A percentile compares a stretch with the other conserved stretches of the same genome.
Evolutionary conservation across 2,113 vertebrate genomes (phyloP).

Genomic region (Apeltes quadracus): DNA sequence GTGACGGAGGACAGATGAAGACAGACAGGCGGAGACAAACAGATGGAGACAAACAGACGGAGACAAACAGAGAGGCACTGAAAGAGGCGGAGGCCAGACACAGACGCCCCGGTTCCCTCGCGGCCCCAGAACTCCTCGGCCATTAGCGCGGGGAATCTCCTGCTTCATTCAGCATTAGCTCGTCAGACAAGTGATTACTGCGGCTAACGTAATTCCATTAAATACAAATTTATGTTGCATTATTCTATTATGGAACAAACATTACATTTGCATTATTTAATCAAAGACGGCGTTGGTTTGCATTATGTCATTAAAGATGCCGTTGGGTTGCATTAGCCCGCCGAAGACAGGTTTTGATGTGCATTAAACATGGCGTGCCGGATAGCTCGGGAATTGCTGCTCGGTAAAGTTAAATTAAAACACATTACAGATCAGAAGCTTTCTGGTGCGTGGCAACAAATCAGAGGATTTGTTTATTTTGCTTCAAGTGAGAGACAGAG

Average conservation of each 20-base stretch:
- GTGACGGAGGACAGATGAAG: constrained; percentile 40
- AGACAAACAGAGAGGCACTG: constrained; percentile 34
- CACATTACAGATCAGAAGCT: constrained; percentile 38
- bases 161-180: constrained; percentile 59
- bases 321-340: constrained; percentile 63
- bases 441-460: constrained; percentile 17
- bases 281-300: constrained; percentile 68
- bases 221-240: constrained; percentile 68
- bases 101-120: constrained; percentile 36
- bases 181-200: constrained; percentile 65
- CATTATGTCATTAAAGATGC: constrained; percentile 73
- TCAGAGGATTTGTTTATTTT: background rate
- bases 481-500: constrained; percentile 3
- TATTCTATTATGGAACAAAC: constrained; percentile 73
- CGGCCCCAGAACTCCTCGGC: constrained; percentile 21
- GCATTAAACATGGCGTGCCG: constrained; percentile 54
- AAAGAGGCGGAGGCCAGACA: constrained; percentile 37
- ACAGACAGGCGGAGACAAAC: constrained; percentile 29
- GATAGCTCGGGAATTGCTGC: constrained; percentile 36
- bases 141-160: constrained; percentile 56
- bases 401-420: constrained; percentile 63
- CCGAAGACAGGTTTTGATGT: constrained; percentile 51
- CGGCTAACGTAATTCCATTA: constrained; percentile 68
- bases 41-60: constrained; percentile 29
- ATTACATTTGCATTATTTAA: constrained; percentile 77